These are phyloP conservation scores for Trissoscelio sp. DNA, from an alignment of 2,888 invertebrate genomes.

Conservation along the genomic window DNA sequence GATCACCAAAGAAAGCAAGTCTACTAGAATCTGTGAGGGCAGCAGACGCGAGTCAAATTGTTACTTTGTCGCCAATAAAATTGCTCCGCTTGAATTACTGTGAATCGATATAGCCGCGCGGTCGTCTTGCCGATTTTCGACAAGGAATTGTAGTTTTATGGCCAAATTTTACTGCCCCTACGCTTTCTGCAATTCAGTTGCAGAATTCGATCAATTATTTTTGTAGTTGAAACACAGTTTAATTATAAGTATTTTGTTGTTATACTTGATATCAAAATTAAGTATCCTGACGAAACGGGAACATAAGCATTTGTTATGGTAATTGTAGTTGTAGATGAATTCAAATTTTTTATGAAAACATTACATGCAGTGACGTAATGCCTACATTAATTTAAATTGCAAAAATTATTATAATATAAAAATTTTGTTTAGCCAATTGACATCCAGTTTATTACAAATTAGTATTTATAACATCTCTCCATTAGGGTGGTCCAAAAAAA, in stretches of 20 bases:
- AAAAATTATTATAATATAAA: too few species aligned
- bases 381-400: too few species aligned
- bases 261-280: too few species aligned
- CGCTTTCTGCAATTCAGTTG: constrained; percentile 25
- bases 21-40: constrained; percentile 69
- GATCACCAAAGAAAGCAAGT: constrained; percentile 73
- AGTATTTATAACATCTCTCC: too few species aligned
- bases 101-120: constrained; percentile 54
- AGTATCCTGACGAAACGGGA: too few species aligned
- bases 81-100: constrained; percentile 66
- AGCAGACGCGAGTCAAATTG: constrained; percentile 74
- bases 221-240: constrained; percentile 14
- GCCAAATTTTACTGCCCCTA: constrained; percentile 37
- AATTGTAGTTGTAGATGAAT: too few species aligned
- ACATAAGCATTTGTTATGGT: too few species aligned
- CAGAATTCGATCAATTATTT: constrained; percentile 39
- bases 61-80: constrained; percentile 75
- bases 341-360: too few species aligned
- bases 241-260: constrained; percentile 24
- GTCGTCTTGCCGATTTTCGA: constrained; percentile 45
- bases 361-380: too few species aligned
- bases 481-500: too few species aligned
- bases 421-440: too few species aligned
- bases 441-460: too few species aligned
- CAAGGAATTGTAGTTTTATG: constrained; percentile 46